These are phyloP conservation scores for Chrysomallon squamiferum DNA, from an alignment of 1,140 invertebrate species.

Conservation along the genomic window DNA sequence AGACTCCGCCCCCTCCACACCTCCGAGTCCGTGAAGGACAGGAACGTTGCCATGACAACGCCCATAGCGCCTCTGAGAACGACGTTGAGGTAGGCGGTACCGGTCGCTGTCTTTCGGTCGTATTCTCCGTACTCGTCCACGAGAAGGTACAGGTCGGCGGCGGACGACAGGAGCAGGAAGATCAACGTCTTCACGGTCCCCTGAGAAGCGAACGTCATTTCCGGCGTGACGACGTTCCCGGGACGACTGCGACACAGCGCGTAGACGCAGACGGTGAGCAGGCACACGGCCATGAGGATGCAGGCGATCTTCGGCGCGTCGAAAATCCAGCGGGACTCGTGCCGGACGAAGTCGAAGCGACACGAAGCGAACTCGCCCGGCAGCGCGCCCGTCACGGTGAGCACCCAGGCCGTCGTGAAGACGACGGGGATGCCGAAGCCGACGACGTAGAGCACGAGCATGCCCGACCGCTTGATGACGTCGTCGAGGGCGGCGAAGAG, in stretches of 20 bases:
- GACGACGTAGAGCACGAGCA: background rate
- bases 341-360: background rate
- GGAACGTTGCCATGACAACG: background rate
- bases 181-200: background rate
- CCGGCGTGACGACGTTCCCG: background rate
- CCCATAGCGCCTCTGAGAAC: background rate
- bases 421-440: slow-evolving; percentile 4
- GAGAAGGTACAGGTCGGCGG: background rate
- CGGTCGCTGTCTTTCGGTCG: background rate
- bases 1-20: background rate
- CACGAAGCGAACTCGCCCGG: background rate
- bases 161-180: background rate
- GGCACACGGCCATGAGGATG: background rate
- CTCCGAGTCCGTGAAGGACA: background rate
- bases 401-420: slow-evolving; percentile 2
- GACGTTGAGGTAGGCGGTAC: background rate
- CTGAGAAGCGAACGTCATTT: background rate
- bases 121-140: background rate
- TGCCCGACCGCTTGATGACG: background rate
- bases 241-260: background rate
- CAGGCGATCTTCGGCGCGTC: background rate
- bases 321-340: background rate
- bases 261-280: slow-evolving; percentile 1
- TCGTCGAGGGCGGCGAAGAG: background rate
- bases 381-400: background rate